These are phyloP conservation scores for Dasypus novemcinctus DNA, from an alignment of 2,113 vertebrate species.

Conservation along the genomic window DNA sequence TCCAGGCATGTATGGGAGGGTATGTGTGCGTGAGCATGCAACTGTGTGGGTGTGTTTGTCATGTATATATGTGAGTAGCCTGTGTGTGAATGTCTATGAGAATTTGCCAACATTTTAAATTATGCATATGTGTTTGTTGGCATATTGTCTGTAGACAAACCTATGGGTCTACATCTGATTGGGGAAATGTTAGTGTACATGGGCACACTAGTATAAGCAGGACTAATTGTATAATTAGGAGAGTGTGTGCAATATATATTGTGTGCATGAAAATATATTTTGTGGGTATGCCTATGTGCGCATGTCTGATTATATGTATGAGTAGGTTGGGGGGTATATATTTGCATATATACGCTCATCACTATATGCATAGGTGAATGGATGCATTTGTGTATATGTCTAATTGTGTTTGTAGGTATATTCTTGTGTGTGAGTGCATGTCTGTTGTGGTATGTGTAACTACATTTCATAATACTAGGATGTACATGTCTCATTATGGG, in stretches of 20 bases:
- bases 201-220: constrained; percentile 13
- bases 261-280: constrained; percentile 31
- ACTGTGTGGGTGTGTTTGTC: background rate
- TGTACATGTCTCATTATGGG: constrained; percentile 2
- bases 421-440: background rate
- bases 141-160: constrained; percentile 9
- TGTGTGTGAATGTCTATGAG: constrained; percentile 52
- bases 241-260: constrained; percentile 29
- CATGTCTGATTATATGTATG: constrained; percentile 17
- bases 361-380: constrained; percentile 13
- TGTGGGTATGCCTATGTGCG: background rate
- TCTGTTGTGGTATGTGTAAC: constrained; percentile 37
- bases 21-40: background rate
- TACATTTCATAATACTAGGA: constrained; percentile 45
- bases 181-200: constrained; percentile 36
- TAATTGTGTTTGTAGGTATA: constrained; percentile 43
- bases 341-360: background rate
- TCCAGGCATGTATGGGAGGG: background rate
- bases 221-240: constrained; percentile 23
- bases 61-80: constrained; percentile 43
- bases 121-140: constrained; percentile 22
- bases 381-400: constrained; percentile 3
- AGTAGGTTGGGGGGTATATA: background rate
- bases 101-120: constrained; percentile 50
- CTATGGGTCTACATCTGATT: background rate